Conservation (phyloP, 2,797 vertebrate species). For the Hydrocynus forskahlii region DNA sequence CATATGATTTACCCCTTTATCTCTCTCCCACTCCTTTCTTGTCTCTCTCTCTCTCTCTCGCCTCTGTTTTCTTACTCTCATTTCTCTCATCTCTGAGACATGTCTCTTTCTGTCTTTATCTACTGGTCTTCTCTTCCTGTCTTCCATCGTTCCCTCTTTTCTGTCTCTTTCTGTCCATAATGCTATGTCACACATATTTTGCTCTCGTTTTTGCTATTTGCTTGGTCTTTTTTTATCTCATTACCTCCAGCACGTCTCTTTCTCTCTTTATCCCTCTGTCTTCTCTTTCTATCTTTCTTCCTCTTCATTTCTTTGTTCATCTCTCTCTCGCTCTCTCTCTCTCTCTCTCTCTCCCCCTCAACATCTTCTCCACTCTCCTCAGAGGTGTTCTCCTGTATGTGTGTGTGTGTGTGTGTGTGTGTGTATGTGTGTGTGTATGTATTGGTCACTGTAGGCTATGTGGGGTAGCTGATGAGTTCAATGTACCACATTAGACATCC, state of each 20-base stretch:
- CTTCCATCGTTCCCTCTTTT: background rate
- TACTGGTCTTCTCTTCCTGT: background rate
- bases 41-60: background rate
- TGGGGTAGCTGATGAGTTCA: constrained; percentile 30
- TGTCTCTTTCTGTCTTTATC: background rate
- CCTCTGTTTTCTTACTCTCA: background rate
- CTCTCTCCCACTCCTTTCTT: background rate
- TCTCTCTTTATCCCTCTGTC: background rate
- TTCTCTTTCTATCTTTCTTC: background rate
- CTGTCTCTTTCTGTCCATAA: background rate
- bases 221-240: too few species aligned
- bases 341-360: background rate
- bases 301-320: background rate
- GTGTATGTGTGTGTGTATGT: background rate
- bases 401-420: background rate
- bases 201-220: too few species aligned
- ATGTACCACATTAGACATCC: constrained; percentile 37
- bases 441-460: constrained; percentile 20
- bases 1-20: constrained; percentile 44
- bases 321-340: constrained; percentile 1
- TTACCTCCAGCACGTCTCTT: too few species aligned
- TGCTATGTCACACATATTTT: too few species aligned
- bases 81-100: too few species aligned
- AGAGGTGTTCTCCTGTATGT: too few species aligned
- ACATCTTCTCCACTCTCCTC: too few species aligned